Percentiles rank a stretch among this genome's conserved stretches.
phyloP scores from a whole-genome alignment of 2,113 vertebrate species.

The Mastomys coucha region DNA sequence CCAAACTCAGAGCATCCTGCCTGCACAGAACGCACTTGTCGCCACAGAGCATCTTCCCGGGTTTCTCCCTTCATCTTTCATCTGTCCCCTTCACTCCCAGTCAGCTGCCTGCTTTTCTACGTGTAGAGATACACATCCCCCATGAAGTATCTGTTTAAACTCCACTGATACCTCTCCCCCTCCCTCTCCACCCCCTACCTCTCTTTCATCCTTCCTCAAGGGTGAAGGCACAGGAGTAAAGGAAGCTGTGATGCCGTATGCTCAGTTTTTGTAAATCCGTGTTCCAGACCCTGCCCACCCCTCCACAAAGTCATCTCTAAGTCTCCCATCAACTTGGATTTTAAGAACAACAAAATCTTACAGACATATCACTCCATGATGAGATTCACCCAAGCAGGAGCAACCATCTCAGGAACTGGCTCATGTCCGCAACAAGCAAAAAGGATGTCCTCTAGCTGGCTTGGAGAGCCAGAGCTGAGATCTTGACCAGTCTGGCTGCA shows the following conservation, averaged over 20 bases:
- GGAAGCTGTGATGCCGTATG: background rate
- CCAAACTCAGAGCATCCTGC: background rate
- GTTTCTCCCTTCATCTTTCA: background rate
- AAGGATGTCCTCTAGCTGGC: background rate
- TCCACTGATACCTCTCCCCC: background rate
- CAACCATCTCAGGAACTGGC: background rate
- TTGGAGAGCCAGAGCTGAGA: background rate
- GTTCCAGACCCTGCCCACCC: background rate
- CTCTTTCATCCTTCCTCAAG: background rate
- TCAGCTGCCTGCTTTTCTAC: background rate
- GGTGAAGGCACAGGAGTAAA: background rate
- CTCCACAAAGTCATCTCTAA: background rate
- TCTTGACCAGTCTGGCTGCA: background rate
- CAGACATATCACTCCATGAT: background rate
- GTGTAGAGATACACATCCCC: background rate
- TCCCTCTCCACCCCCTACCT: background rate
- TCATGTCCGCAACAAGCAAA: background rate
- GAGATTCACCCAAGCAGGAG: background rate
- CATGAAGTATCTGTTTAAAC: background rate
- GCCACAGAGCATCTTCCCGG: background rate
- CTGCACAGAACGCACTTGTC: background rate
- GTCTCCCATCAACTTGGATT: background rate
- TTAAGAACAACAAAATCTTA: background rate
- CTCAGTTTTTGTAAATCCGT: background rate
- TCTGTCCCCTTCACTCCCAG: background rate